Base-by-base conservation (phyloP, 1,140 invertebrate species). In the Adoxophyes honmai region DNA sequence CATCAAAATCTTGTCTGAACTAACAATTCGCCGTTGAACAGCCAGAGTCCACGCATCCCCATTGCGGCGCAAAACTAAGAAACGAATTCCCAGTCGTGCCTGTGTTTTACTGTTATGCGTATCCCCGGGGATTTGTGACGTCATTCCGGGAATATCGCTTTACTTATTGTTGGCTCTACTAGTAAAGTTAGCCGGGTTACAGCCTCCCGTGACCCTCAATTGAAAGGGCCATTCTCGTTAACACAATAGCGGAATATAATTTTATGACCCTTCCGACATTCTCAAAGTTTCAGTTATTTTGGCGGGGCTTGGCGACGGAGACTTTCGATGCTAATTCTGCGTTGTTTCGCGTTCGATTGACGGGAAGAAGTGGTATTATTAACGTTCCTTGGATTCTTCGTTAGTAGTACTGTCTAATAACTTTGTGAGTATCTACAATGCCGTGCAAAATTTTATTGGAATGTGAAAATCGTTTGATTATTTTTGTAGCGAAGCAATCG, bases 71-170 rank as follows among this genome's bases (percentile, higher is more conserved):
- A 48, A 48, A 21, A 48, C 42, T 48, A 21, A 48, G 36, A 42
- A 66, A 60, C 48, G 59, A 59, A 62, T 62, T 66, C 53, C 37
- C 54, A 58, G 59, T 53, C 33, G 42, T 28, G 51, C 55, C 36
- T 56, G 38, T 38, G 21, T 16, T 62, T 66, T 59, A 66, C 57
- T 56, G 48, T 55, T 57, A 28, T 39, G 54, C 53, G 57, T 54
- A 18, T 48, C 42, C 42, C 42, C 3, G 15, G 48, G 55, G 64
- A 66, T 57, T 62, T 59, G 60, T 62, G 57, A 66, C 60, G 60
- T 62, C 64, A 62, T 62, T 58, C 13, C 1, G 10, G 11, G 52
- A 38, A 44, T 48, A 48, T 48, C 18, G 42, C 42, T 18, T 48
- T 48, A 48, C 42, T 48, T 48, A 48, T 48, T 48, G 42, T 48